A percentile compares a stretch with the other conserved stretches of the same genome.
phyloP scores from a whole-genome alignment of 2,797 vertebrate species.

The Alcedo quadribrachys region DNA sequence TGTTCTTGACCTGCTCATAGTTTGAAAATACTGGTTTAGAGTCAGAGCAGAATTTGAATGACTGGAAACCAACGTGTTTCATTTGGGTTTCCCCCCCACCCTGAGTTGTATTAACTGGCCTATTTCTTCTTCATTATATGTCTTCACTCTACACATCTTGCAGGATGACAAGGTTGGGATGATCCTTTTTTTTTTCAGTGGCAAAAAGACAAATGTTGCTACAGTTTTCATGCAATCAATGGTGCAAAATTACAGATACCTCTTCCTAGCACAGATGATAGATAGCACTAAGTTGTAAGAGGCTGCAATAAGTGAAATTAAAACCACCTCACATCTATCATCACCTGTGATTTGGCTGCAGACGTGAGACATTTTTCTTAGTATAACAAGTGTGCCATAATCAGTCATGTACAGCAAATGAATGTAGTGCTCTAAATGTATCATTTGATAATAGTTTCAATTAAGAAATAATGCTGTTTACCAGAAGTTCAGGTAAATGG shows the following conservation, averaged over 20 bases:
- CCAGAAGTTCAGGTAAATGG: background rate
- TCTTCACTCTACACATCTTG: background rate
- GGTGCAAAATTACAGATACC: background rate
- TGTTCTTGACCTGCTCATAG: background rate
- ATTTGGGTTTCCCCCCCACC: rapidly evolving
- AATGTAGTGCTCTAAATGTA: background rate
- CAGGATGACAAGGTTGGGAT: background rate
- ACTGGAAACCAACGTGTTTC: background rate
- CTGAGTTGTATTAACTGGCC: background rate
- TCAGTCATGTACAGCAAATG: background rate
- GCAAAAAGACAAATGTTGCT: background rate
- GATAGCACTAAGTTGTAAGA: background rate
- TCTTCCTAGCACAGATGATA: background rate
- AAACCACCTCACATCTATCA: background rate
- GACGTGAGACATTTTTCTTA: background rate
- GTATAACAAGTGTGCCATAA: background rate
- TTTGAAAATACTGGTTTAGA: background rate
- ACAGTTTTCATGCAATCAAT: background rate
- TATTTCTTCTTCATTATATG: background rate
- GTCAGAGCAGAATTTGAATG: background rate
- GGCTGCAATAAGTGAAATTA: slow-evolving; percentile 1
- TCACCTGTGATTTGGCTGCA: background rate
- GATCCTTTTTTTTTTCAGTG: background rate
- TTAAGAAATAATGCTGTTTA: background rate
- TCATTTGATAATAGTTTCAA: background rate